Conservation (phyloP, 2,113 vertebrate species). For the Poicephalus gulielmi region DNA sequence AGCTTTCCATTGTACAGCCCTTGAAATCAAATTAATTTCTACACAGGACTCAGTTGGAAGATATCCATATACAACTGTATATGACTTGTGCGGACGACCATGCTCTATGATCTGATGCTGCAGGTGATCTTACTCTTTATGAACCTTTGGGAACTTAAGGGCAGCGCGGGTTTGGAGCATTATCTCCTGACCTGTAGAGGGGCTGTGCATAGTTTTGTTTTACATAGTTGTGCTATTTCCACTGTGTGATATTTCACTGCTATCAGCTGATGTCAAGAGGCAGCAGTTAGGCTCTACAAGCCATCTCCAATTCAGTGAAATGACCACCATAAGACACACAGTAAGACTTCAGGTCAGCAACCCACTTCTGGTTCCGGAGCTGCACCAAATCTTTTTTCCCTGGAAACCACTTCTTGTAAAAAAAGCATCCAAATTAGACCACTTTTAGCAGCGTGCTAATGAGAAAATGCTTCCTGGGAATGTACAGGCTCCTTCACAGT, state of each 20-base stretch:
- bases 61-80: neutral
- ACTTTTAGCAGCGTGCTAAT: neutral
- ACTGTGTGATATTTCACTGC: neutral
- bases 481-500: neutral
- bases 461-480: neutral
- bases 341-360: neutral
- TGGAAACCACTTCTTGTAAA: neutral
- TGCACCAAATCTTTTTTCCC: neutral
- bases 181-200: neutral
- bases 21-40: neutral
- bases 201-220: neutral
- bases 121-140: neutral
- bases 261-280: neutral
- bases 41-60: neutral
- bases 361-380: neutral
- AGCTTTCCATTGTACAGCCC: neutral
- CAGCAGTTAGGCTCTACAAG: neutral
- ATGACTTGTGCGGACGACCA: neutral
- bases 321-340: rapidly evolving
- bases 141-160: neutral
- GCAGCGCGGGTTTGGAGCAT: rapidly evolving
- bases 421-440: neutral
- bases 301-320: neutral
- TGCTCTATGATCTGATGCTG: neutral
- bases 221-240: neutral